Evolutionary conservation across 2,113 vertebrate species (phyloP).

Genomic region (Australoheros scitulus): DNA sequence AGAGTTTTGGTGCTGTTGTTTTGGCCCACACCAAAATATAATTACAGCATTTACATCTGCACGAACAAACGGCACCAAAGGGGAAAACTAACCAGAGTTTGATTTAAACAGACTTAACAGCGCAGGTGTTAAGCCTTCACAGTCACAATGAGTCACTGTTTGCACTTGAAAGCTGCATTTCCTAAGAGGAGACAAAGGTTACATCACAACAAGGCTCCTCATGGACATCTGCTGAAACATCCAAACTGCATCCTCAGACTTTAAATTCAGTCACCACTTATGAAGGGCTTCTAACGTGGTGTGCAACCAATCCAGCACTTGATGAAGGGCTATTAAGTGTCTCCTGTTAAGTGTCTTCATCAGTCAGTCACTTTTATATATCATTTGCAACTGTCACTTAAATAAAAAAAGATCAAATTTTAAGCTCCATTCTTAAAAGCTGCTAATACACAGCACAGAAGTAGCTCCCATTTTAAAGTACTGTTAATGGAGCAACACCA

Average conservation of each 20-base stretch:
- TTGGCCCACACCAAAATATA: too few relatives aligned
- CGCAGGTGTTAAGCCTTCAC: not conserved
- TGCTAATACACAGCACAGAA: not conserved
- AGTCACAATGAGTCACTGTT: not conserved
- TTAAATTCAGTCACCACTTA: not conserved
- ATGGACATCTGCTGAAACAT: not conserved
- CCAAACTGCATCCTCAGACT: not conserved
- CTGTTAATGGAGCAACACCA: not conserved
- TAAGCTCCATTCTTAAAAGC: slow-evolving; percentile 8
- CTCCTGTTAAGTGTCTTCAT: not conserved
- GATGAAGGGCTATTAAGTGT: not conserved
- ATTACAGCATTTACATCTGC: too few relatives aligned
- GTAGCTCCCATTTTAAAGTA: slow-evolving; percentile 45
- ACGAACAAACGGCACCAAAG: too few relatives aligned
- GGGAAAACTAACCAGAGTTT: not conserved
- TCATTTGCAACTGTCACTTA: not conserved
- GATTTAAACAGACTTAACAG: not conserved
- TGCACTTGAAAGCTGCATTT: not conserved
- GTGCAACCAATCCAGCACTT: not conserved
- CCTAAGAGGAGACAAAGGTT: not conserved
- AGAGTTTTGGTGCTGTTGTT: too few relatives aligned
- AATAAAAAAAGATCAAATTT: not conserved
- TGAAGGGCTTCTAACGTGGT: not conserved
- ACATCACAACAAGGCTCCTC: not conserved
- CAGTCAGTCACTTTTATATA: not conserved